Evolutionary conservation across 2,797 vertebrate species (phyloP), one percentile per base, ranked within the genome.

Genomic region (Brachymystax lenok): DNA sequence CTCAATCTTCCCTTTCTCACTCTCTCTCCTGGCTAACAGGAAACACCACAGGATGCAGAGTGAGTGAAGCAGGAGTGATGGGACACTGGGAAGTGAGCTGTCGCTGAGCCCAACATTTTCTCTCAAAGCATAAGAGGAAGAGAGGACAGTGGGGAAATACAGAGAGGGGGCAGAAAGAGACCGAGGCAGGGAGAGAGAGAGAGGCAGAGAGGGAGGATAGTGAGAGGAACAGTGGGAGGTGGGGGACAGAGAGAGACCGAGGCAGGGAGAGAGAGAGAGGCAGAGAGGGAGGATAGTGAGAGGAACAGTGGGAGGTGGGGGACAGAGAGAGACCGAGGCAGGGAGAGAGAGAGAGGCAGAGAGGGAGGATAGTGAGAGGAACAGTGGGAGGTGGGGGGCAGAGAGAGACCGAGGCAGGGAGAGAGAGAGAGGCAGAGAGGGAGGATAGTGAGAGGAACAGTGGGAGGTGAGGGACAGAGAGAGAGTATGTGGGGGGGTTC

Each of bases 71-170:
- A 85, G 87, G 91, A 93, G 91, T 93, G 94, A 94, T 93, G 94
- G 92, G 92, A 95, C 93, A 93, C 92, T 91, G 91, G 93, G 93
- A 94, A 93, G 89, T 88, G 86, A 89, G 89, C 88, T 89, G 91
- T 92, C 91, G 92, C 88, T 71, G 83, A 92, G 90, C 83, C 82
- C 59, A 21, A 63, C 21, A 12, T 21, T 24, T 3, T 21, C 13
- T 63, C 59, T 63, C 6, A 24, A 63, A 63, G 19, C 19, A 59
- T 24, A 63, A 63, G 77, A 83, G 35, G 50, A 51, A 77, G 77
- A 71, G 64, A 75, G 35, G 33, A 5, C 27, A 46, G 35, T 24
- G 12, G 16, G 13, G 28, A 67, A 14, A 33, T 70, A 50, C 40
- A 70, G 69, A 50, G 35, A 14, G 30, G 27, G 21, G 24, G 24